Percentiles rank a stretch among this genome's conserved stretches.
Conservation (phyloP, 1,140 invertebrate species). For the Aphis craccivora region DNA sequence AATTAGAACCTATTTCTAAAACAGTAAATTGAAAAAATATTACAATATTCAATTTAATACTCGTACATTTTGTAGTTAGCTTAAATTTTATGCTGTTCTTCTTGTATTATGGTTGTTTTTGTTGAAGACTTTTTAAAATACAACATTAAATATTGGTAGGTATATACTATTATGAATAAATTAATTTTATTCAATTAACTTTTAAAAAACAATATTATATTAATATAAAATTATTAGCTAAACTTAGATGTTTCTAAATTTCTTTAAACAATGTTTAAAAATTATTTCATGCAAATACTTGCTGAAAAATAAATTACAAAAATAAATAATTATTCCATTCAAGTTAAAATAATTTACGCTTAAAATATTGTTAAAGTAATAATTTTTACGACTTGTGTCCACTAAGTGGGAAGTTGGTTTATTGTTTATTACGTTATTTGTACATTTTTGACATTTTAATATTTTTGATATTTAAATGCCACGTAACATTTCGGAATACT, state of each 20-base stretch:
- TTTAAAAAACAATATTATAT: neutral
- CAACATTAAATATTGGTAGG: neutral
- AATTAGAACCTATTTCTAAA: no score
- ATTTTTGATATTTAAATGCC: slow-evolving; percentile 39
- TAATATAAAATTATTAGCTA: neutral
- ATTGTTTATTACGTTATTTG: neutral
- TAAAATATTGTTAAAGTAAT: neutral
- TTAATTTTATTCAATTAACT: neutral
- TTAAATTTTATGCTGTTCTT: neutral
- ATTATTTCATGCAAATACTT: neutral
- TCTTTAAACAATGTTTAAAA: neutral
- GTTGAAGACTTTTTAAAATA: neutral
- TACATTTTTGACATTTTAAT: slow-evolving; percentile 1
- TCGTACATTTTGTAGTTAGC: neutral
- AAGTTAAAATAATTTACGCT: neutral
- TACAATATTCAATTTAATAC: neutral
- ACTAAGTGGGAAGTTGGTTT: neutral
- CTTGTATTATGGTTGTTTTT: neutral
- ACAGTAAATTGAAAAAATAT: neutral
- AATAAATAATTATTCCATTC: neutral
- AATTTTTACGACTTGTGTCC: neutral
- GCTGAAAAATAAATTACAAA: neutral
- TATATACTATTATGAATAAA: neutral
- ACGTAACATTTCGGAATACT: neutral
- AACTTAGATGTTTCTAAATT: neutral